Percentiles rank a stretch among this genome's conserved stretches.
Conservation (phyloP, 1,140 invertebrate genomes). For the Drosophila cardini region DNA sequence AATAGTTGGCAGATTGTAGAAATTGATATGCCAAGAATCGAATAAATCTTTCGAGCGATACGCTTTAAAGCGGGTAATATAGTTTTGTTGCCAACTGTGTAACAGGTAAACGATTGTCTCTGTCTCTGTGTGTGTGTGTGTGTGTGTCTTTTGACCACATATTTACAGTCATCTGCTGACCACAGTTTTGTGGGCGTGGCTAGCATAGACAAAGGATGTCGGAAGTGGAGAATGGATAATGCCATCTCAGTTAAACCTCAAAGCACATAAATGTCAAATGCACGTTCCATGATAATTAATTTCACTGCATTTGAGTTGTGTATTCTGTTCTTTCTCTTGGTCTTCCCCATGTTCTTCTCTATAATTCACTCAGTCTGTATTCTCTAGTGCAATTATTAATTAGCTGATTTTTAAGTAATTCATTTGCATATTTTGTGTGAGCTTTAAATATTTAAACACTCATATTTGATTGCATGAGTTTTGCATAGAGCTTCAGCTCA, state of each 20-base stretch:
- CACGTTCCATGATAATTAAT: constrained; percentile 64
- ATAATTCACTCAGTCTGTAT: neutral
- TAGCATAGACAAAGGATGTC: neutral
- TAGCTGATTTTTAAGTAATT: constrained; percentile 28
- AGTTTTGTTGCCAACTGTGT: constrained; percentile 2
- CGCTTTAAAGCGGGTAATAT: neutral
- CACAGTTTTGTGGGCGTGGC: constrained; percentile 45
- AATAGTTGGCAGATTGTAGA: constrained; percentile 31
- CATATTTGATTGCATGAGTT: constrained; percentile 25
- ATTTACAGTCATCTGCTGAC: constrained; percentile 22
- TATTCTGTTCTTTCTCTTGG: neutral
- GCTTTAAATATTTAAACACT: constrained; percentile 22
- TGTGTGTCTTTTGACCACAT: constrained; percentile 30
- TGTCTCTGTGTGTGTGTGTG: constrained; percentile 3
- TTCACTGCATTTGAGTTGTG: constrained; percentile 50
- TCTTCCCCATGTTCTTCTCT: neutral
- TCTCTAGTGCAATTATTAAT: constrained; percentile 19
- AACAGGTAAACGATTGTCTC: constrained; percentile 3
- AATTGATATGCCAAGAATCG: constrained; percentile 29
- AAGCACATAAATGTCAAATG: constrained; percentile 69
- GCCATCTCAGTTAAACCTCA: constrained; percentile 27
- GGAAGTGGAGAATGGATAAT: neutral
- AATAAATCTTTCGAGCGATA: constrained; percentile 36
- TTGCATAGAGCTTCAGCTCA: neutral
- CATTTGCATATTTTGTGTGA: constrained; percentile 28